phyloP scores from a whole-genome alignment of 2,113 vertebrate genomes.

The Ictidomys tridecemlineatus region DNA sequence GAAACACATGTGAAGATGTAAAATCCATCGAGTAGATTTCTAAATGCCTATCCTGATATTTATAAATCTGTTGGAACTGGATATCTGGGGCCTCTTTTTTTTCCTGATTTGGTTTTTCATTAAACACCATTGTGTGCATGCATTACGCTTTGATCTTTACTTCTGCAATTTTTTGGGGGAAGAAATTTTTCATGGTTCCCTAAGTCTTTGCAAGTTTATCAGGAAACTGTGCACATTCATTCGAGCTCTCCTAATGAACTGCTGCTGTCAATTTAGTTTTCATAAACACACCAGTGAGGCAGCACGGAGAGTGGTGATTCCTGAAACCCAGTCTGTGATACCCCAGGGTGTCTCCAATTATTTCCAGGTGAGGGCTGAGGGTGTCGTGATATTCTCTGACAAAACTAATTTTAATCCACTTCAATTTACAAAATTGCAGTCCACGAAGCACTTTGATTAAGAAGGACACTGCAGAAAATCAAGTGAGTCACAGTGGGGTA shows the following conservation, averaged over 20 bases:
- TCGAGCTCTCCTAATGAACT: constrained; percentile 76
- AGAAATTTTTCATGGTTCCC: not conserved
- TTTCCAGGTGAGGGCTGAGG: constrained; percentile 76
- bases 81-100: not conserved
- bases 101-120: constrained; percentile 56
- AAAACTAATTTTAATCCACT: constrained; percentile 80
- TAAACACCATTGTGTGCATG: not conserved
- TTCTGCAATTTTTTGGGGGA: not conserved
- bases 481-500: constrained; percentile 75
- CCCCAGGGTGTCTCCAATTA: constrained; percentile 80
- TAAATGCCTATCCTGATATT: not conserved
- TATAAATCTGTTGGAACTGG: not conserved
- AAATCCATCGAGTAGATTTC: not conserved
- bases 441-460: constrained; percentile 77
- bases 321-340: constrained; percentile 42
- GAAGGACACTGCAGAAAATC: constrained; percentile 80
- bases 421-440: constrained; percentile 76
- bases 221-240: constrained; percentile 65
- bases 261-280: constrained; percentile 76
- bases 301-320: constrained; percentile 38
- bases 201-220: constrained; percentile 64
- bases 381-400: constrained; percentile 67
- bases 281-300: constrained; percentile 61
- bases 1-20: not conserved
- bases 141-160: constrained; percentile 59